phyloP scores from a whole-genome alignment of 2,113 vertebrate genomes.

The Phyllostomus discolor region DNA sequence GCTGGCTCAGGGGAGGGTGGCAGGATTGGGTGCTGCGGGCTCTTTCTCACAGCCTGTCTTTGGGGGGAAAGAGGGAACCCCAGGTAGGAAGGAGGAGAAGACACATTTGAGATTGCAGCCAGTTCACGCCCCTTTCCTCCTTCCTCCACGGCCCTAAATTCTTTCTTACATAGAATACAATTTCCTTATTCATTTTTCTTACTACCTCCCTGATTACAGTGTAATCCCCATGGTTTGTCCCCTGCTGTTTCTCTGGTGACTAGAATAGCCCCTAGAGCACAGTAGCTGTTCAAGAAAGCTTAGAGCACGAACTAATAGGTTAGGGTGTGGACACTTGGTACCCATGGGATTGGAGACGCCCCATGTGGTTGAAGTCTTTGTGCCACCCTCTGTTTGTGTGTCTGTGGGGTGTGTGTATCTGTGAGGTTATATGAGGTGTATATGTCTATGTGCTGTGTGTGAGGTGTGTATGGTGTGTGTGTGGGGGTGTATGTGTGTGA shows the following conservation, averaged over 20 bases:
- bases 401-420: not conserved
- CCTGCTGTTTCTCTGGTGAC: not conserved
- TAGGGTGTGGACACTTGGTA: not conserved
- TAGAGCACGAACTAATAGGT: not conserved
- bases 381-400: not conserved
- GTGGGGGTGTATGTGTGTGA: not conserved
- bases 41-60: conserved; percentile 46
- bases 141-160: not conserved
- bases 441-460: not conserved
- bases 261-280: not conserved
- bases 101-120: rapidly evolving
- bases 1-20: not conserved
- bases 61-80: not conserved
- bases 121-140: rapidly evolving
- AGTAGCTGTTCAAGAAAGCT: not conserved
- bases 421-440: not conserved
- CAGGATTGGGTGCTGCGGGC: not conserved
- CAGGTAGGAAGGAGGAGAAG: not conserved
- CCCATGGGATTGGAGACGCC: not conserved
- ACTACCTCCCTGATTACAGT: not conserved
- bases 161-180: not conserved
- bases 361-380: not conserved
- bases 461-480: not conserved
- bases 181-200: not conserved
- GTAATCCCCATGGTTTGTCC: not conserved